A percentile compares a stretch with the other conserved stretches of the same genome.
These are phyloP conservation scores for Centruroides vittatus DNA, from an alignment of 1,140 invertebrate genomes.

Conservation along the genomic window DNA sequence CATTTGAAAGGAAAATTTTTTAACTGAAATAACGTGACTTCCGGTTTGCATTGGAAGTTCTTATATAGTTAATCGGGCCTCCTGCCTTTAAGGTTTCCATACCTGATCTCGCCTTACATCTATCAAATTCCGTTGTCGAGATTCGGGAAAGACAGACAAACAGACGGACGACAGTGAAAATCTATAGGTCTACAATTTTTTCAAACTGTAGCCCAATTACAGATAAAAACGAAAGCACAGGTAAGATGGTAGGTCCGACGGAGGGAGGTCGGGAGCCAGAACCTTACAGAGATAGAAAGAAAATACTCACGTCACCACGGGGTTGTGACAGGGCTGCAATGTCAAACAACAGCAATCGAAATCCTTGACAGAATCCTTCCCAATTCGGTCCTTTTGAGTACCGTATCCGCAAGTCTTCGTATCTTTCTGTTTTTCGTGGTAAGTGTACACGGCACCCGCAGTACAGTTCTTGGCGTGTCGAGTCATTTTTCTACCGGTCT, in stretches of 20 bases:
- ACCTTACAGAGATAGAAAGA: slow-evolving; percentile 8
- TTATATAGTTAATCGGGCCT: too few relatives aligned
- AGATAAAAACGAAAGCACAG: not conserved
- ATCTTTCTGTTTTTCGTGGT: slow-evolving; percentile 96
- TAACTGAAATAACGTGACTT: too few relatives aligned
- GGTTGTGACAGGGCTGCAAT: slow-evolving; percentile 86
- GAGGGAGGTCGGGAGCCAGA: not conserved
- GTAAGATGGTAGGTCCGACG: not conserved
- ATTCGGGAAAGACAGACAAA: too few relatives aligned
- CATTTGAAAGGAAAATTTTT: too few relatives aligned
- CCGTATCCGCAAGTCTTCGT: slow-evolving; percentile 53
- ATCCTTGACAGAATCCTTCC: slow-evolving; percentile 93
- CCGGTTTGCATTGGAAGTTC: too few relatives aligned
- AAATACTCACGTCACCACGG: slow-evolving; percentile 60
- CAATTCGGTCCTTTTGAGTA: slow-evolving; percentile 46
- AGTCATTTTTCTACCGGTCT: slow-evolving; percentile 46
- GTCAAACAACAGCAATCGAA: slow-evolving; percentile 98
- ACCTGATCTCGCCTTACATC: too few relatives aligned
- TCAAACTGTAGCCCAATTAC: too few relatives aligned
- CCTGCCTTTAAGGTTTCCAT: too few relatives aligned
- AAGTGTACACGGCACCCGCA: slow-evolving; percentile 94
- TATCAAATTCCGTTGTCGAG: too few relatives aligned
- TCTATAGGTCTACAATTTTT: too few relatives aligned
- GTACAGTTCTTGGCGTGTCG: slow-evolving; percentile 95
- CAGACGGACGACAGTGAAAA: too few relatives aligned